Base-by-base conservation (phyloP, 2,888 invertebrate genomes). In the Enchytraeus crypticus region DNA sequence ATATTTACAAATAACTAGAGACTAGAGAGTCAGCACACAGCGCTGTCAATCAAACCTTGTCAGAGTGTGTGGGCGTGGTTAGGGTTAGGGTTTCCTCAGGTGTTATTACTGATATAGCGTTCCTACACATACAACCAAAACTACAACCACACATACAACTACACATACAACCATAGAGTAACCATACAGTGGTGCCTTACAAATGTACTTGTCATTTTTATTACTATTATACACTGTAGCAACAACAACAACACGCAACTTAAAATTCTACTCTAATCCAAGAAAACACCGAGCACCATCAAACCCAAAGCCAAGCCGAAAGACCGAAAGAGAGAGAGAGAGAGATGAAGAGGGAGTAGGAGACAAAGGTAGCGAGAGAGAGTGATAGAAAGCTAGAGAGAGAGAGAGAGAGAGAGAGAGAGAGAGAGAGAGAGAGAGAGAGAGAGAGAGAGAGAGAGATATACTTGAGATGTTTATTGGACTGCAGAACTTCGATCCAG, bases 11-110 rank as follows among this genome's bases (percentile, higher is more conserved):
- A n/a, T n/a, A n/a, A n/a, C n/a, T n/a, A n/a, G n/a, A n/a, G 18
- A 59, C 26, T 27, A n/a, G 4, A 29, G 14, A 26, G 47, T 27
- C n/a, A n/a, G n/a, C n/a, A n/a, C n/a, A n/a, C n/a, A n/a, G n/a
- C n/a, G n/a, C n/a, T n/a, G n/a, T n/a, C 23, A 60, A 18, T 64
- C 2, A 38, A 33, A 51, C 60, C 53, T 66, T 57, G 26, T 66
- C 58, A 0, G 89, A 88, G 0, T 88, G 87, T 70, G 85, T 85
- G 61, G 85, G 84, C 4, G 83, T 59, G 18, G 69, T 80, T 26
- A 92, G 82, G 47, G 84, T 83, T 63, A 90, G 81, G 2, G 82
- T 83, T 69, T 89, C 90, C 76, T 92, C 91, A 0, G 91, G 91
- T 62, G 87, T 86, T 43, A 85, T 86, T 18, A 92, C 64, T 18